Conservation (phyloP, 2,113 vertebrate species). For the Chaetorhynchus papuensis region DNA sequence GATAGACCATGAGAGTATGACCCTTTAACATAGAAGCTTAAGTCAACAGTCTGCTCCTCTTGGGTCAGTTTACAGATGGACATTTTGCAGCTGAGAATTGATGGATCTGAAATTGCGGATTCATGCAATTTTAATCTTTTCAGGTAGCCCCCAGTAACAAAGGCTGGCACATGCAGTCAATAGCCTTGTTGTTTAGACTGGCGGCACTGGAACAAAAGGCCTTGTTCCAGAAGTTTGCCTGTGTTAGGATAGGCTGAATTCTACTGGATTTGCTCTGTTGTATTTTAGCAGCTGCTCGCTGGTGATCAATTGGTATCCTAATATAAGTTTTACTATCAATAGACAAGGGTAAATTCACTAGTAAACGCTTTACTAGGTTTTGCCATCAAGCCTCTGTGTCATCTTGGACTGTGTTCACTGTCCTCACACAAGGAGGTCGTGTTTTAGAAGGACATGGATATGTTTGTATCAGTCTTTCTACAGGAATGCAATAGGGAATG, state of each 20-base stretch:
- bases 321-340: neutral
- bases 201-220: slow-evolving; percentile 39
- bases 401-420: neutral
- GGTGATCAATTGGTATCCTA: neutral
- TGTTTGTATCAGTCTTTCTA: neutral
- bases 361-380: neutral
- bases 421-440: neutral
- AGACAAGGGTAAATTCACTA: neutral
- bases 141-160: slow-evolving; percentile 46
- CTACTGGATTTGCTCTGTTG: slow-evolving; percentile 12
- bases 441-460: neutral
- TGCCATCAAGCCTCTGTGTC: neutral
- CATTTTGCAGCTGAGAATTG: slow-evolving; percentile 2
- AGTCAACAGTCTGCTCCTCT: neutral
- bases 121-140: slow-evolving; percentile 26
- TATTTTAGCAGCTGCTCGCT: slow-evolving; percentile 10
- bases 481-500: neutral
- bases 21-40: neutral
- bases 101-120: slow-evolving; percentile 27
- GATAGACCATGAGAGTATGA: neutral
- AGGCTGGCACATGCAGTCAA: slow-evolving; percentile 26
- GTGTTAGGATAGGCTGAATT: slow-evolving; percentile 21
- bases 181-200: slow-evolving; percentile 47
- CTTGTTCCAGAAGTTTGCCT: slow-evolving; percentile 43
- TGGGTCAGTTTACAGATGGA: neutral